These are phyloP conservation scores for Sclerurus mexicanus DNA, from an alignment of 2,113 vertebrate genomes.

Conservation along the genomic window DNA sequence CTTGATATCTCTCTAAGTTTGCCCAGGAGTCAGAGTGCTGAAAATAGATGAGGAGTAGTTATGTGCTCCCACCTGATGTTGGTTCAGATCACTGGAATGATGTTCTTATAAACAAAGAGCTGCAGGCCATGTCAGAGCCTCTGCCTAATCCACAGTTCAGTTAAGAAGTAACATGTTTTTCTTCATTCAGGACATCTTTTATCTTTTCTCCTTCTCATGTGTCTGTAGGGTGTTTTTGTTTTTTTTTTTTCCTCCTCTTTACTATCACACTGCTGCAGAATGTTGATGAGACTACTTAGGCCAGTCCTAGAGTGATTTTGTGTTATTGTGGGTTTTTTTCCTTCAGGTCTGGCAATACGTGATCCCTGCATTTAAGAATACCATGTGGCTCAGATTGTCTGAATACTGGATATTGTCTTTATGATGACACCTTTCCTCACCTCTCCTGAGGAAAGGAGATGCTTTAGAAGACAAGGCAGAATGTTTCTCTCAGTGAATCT, in stretches of 20 bases:
- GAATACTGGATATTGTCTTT: not conserved
- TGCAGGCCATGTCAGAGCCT: conserved; percentile 18
- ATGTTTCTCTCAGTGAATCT: not conserved
- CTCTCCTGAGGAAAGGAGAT: not conserved
- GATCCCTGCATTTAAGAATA: not conserved
- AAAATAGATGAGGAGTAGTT: not conserved
- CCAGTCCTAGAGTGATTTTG: not conserved
- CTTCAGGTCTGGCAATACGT: not conserved
- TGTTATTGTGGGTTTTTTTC: not conserved
- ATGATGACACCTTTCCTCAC: not conserved
- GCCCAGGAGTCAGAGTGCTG: not conserved
- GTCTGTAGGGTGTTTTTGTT: not conserved
- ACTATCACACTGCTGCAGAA: not conserved
- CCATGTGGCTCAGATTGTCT: not conserved
- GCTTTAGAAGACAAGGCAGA: not conserved
- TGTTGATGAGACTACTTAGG: conserved; percentile 27
- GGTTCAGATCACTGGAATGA: conserved; percentile 16
- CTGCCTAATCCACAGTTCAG: not conserved
- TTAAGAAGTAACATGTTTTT: conserved; percentile 43
- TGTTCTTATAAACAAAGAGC: conserved; percentile 30
- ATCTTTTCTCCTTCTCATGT: conserved; percentile 14
- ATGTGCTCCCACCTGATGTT: not conserved
- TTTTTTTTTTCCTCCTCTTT: not conserved
- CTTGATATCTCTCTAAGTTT: not conserved
- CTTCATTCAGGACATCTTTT: conserved; percentile 35